Conservation (phyloP, 2,113 vertebrate species). For the Myrmecobius fasciatus region DNA sequence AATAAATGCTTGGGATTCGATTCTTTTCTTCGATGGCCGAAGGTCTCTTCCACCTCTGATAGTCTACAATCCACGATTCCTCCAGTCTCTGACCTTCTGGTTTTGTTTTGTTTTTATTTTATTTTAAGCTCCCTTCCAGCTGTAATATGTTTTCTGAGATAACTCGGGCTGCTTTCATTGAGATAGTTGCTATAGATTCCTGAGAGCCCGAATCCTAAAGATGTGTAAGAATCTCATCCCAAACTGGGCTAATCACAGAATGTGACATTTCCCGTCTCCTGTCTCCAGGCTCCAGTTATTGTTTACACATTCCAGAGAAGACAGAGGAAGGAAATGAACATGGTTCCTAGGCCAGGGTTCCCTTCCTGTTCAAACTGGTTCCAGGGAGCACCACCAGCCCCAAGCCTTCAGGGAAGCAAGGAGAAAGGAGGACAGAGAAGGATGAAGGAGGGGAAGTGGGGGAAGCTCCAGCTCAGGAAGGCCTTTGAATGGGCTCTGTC, state of each 20-base stretch:
- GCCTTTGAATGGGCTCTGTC: not conserved
- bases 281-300: not conserved
- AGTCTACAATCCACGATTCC: not conserved
- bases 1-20: not conserved
- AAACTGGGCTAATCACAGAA: not conserved
- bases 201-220: not conserved
- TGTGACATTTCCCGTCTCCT: not conserved
- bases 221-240: not conserved
- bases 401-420: not conserved
- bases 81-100: not conserved
- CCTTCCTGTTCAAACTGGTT: not conserved
- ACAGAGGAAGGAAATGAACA: not conserved
- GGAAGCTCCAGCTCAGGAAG: not conserved
- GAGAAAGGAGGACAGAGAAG: not conserved
- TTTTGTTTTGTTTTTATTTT: not conserved
- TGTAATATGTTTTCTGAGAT: not conserved
- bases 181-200: not conserved
- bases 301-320: slow-evolving; percentile 4
- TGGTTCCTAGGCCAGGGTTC: not conserved
- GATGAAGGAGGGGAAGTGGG: not conserved
- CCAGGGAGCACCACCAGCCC: not conserved
- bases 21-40: not conserved
- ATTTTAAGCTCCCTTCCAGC: not conserved
- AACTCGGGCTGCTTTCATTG: not conserved
- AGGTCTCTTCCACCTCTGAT: not conserved